Evolutionary conservation across 2,797 vertebrate species (phyloP).

Genomic region (Netta rufina): DNA sequence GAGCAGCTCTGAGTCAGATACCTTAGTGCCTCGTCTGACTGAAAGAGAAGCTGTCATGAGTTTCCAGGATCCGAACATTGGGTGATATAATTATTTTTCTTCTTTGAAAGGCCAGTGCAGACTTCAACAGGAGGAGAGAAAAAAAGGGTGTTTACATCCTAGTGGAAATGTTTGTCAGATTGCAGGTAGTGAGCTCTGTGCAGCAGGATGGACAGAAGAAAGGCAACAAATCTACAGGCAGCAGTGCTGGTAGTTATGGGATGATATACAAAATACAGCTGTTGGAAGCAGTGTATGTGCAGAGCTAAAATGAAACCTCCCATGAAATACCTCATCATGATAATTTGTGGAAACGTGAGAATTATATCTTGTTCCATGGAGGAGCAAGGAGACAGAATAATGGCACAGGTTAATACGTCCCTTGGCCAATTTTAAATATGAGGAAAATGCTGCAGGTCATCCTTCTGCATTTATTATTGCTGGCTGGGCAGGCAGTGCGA

Average conservation of each 20-base stretch:
- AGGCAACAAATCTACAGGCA: background rate
- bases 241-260: background rate
- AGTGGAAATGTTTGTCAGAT: background rate
- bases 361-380: background rate
- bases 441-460: background rate
- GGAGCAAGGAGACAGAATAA: background rate
- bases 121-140: background rate
- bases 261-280: background rate
- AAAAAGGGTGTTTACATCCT: background rate
- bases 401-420: background rate
- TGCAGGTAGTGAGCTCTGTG: background rate
- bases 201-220: background rate
- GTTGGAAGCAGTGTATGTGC: background rate
- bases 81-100: background rate
- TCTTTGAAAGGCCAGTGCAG: background rate
- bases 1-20: background rate
- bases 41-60: background rate
- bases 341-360: background rate
- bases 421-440: background rate
- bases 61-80: background rate
- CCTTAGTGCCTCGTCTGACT: background rate
- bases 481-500: background rate
- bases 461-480: background rate
- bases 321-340: background rate
- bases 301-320: background rate